phyloP scores from a whole-genome alignment of 2,888 invertebrate genomes.

The Mayetiola destructor region DNA sequence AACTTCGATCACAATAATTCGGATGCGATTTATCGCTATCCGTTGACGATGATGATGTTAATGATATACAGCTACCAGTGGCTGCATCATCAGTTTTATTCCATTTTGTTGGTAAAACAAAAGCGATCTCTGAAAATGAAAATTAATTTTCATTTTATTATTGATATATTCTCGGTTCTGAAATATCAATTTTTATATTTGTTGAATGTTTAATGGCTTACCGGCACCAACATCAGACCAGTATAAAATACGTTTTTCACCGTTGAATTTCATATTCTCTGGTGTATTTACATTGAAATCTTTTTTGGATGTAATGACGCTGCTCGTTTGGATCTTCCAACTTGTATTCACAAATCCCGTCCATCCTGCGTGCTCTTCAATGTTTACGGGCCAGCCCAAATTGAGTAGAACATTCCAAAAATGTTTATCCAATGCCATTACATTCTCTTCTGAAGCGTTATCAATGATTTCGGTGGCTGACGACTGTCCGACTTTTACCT shows the following conservation, averaged over 20 bases:
- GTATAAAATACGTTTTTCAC: conserved; percentile 71
- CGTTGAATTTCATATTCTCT: conserved; percentile 66
- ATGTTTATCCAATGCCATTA: conserved; percentile 35
- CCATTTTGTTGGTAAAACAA: conserved; percentile 67
- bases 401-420: conserved; percentile 50
- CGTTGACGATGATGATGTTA: conserved; percentile 21
- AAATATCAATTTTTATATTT: too few species aligned
- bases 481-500: conserved; percentile 72
- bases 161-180: too few species aligned
- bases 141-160: too few species aligned
- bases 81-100: conserved; percentile 35
- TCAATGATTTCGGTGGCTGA: conserved; percentile 60
- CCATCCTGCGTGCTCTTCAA: conserved; percentile 84
- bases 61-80: conserved; percentile 39
- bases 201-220: too few species aligned
- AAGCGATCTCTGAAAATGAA: conserved; percentile 96
- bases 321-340: conserved; percentile 46
- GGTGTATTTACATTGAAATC: conserved; percentile 23
- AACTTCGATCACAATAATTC: conserved; percentile 44
- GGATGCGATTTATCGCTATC: conserved; percentile 22
- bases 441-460: conserved; percentile 31
- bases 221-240: conserved; percentile 89
- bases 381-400: conserved; percentile 77
- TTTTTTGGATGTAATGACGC: conserved; percentile 20
- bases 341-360: conserved; percentile 80